Conservation (phyloP, 2,113 vertebrate genomes). For the Myxocyprinus asiaticus region DNA sequence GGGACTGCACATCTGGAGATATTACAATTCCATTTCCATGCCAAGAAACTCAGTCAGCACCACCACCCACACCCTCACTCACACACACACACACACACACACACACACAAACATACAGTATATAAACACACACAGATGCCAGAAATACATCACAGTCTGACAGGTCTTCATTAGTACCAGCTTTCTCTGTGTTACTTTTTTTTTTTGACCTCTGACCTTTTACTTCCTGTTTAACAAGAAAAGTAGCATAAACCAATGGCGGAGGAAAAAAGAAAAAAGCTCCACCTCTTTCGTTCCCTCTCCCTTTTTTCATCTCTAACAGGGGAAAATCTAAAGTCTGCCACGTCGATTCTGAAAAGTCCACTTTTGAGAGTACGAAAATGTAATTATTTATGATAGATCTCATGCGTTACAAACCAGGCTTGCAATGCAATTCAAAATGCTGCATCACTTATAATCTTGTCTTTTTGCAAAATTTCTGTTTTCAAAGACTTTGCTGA, state of each 20-base stretch:
- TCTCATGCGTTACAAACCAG: neutral
- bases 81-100: neutral
- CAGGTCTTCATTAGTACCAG: constrained; percentile 50
- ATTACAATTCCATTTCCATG: constrained; percentile 62
- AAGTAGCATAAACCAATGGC: constrained; percentile 49
- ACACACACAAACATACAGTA: neutral
- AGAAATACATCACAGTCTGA: constrained; percentile 44
- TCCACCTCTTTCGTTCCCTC: constrained; percentile 62
- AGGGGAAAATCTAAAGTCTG: constrained; percentile 45
- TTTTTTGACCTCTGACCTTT: constrained; percentile 74
- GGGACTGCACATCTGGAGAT: constrained; percentile 83
- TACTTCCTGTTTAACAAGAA: constrained; percentile 65
- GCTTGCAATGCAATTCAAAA: neutral
- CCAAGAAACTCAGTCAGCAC: constrained; percentile 60
- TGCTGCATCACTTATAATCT: neutral
- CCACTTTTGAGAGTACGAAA: constrained; percentile 1
- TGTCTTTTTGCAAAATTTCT: neutral
- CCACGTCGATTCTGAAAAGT: constrained; percentile 45
- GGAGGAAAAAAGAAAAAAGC: constrained; percentile 56
- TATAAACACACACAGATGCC: constrained; percentile 20
- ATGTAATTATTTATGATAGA: neutral
- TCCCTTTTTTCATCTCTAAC: constrained; percentile 53
- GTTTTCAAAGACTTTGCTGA: neutral
- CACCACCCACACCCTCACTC: constrained; percentile 25
- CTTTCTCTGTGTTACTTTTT: constrained; percentile 65